Conservation (phyloP, 37 sponge, comb jelly and placozoan genomes). For the Haliclona indistincta region DNA sequence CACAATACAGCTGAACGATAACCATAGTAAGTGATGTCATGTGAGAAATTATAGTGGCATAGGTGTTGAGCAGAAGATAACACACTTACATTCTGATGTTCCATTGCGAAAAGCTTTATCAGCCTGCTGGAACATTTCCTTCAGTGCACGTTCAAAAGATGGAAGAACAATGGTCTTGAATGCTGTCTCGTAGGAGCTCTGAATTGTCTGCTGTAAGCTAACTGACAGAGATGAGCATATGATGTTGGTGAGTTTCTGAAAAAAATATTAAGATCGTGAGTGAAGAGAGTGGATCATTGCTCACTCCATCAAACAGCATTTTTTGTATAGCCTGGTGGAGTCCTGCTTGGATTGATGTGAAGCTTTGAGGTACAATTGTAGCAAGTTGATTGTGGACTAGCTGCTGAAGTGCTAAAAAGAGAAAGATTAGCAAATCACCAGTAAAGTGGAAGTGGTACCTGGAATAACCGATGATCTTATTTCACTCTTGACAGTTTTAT, state of each 20-base stretch:
- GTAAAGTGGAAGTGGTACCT: constrained; percentile 23
- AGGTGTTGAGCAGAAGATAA: too few relatives aligned
- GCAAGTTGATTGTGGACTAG: constrained; percentile 22
- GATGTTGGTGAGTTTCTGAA: constrained; percentile 50
- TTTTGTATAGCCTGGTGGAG: constrained; percentile 26
- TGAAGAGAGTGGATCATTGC: neutral
- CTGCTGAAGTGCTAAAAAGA: constrained; percentile 8
- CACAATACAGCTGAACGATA: too few relatives aligned
- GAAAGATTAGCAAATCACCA: constrained; percentile 6
- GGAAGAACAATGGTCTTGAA: constrained; percentile 53
- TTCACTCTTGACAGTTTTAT: constrained; percentile 76
- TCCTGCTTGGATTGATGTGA: constrained; percentile 36
- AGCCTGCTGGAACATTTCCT: constrained; percentile 78
- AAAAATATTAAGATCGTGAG: neutral
- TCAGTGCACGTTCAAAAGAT: constrained; percentile 64
- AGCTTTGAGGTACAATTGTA: constrained; percentile 1
- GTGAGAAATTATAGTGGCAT: too few relatives aligned
- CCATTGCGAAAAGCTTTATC: constrained; percentile 72
- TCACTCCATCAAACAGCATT: constrained; percentile 32
- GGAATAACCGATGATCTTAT: constrained; percentile 75
- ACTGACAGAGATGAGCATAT: constrained; percentile 32
- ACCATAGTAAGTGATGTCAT: too few relatives aligned
- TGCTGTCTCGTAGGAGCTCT: constrained; percentile 20
- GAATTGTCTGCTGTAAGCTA: constrained; percentile 28
- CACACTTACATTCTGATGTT: constrained; percentile 70